These are phyloP conservation scores for Leguminivora glycinivorella DNA, from an alignment of 1,140 invertebrate genomes.

Conservation along the genomic window DNA sequence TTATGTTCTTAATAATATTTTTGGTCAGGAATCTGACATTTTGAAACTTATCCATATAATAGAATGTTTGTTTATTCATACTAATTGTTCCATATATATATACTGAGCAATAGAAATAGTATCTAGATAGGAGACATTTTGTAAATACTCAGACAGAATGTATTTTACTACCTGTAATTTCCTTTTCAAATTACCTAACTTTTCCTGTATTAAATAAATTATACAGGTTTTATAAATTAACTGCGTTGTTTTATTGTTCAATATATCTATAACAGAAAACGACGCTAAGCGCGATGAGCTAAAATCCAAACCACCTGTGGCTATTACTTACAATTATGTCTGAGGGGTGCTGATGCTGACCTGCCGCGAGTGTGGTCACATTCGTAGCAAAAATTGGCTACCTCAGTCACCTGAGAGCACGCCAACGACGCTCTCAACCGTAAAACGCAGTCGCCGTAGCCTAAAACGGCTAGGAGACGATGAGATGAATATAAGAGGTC, in stretches of 20 bases:
- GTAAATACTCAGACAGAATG: constrained; percentile 27
- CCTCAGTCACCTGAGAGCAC: too few relatives aligned
- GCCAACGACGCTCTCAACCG: too few relatives aligned
- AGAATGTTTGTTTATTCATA: background rate
- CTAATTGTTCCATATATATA: background rate
- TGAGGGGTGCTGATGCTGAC: too few relatives aligned
- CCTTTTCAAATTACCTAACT: constrained; percentile 12
- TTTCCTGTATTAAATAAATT: constrained; percentile 27
- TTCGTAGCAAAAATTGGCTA: too few relatives aligned
- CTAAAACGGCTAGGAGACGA: too few relatives aligned
- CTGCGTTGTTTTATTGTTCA: background rate
- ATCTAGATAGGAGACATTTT: constrained; percentile 23
- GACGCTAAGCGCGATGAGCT: too few relatives aligned
- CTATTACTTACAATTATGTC: too few relatives aligned
- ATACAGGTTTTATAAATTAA: constrained; percentile 29
- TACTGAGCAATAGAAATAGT: constrained; percentile 9
- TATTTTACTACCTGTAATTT: constrained; percentile 27
- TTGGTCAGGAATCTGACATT: background rate
- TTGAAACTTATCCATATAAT: background rate
- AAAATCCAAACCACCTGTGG: too few relatives aligned
- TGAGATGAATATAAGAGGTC: too few relatives aligned
- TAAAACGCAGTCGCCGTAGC: too few relatives aligned
- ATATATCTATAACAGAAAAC: background rate
- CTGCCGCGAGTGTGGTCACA: too few relatives aligned
- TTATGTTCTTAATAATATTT: background rate